Evolutionary conservation across 1,140 invertebrate genomes (phyloP).

Genomic region (Mercenaria mercenaria): DNA sequence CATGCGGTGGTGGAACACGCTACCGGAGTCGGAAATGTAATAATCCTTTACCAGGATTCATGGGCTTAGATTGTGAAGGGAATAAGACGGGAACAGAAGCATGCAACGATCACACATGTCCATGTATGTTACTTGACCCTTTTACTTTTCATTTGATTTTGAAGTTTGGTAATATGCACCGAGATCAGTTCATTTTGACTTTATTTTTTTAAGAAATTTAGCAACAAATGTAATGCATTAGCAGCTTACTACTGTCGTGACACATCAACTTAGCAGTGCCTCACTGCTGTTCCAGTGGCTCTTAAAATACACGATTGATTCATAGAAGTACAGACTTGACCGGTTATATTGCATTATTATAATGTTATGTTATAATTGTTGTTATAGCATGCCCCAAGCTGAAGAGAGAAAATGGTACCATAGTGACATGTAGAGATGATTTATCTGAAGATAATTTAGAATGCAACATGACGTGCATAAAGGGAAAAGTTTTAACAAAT

Average conservation of each 20-base stretch:
- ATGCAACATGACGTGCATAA: background rate
- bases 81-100: slow-evolving; percentile 65
- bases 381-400: background rate
- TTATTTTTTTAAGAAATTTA: too few relatives aligned
- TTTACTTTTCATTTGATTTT: too few relatives aligned
- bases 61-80: slow-evolving; percentile 76
- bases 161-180: too few relatives aligned
- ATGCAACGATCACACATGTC: slow-evolving; percentile 76
- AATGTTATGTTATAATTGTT: too few relatives aligned
- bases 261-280: too few relatives aligned
- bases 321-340: too few relatives aligned
- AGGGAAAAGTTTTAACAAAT: background rate
- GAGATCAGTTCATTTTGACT: too few relatives aligned
- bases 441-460: background rate
- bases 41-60: slow-evolving; percentile 68
- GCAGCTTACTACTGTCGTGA: too few relatives aligned
- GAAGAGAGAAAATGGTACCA: background rate
- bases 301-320: too few relatives aligned
- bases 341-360: too few relatives aligned
- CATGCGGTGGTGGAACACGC: slow-evolving; percentile 78
- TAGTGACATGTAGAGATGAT: background rate
- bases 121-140: slow-evolving; percentile 73
- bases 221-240: too few relatives aligned
- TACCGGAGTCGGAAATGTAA: slow-evolving; percentile 74
- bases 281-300: too few relatives aligned